Conservation (phyloP, 2,888 invertebrate species). For the Platynereis dumerilii region DNA sequence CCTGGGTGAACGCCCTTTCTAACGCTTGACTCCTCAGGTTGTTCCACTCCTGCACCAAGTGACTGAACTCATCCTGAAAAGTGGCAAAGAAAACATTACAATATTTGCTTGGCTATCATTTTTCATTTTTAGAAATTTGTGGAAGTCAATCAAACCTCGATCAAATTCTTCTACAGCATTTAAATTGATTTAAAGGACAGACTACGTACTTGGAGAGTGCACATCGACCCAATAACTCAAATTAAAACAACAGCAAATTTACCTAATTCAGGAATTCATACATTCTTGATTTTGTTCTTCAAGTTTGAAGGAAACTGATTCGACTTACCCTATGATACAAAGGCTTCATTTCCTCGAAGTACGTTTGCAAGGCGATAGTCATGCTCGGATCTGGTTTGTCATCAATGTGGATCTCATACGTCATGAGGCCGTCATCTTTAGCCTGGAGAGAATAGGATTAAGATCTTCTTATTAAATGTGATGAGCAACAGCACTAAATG, state of each 20-base stretch:
- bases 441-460: constrained; percentile 42
- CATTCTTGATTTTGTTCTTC: background rate
- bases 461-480: too few relatives aligned
- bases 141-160: too few relatives aligned
- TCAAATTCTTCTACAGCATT: too few relatives aligned
- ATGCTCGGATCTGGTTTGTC: constrained; percentile 9
- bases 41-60: constrained; percentile 87
- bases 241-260: too few relatives aligned
- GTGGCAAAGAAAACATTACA: background rate
- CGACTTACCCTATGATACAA: constrained; percentile 76
- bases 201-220: too few relatives aligned
- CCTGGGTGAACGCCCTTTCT: constrained; percentile 83
- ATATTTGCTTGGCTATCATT: too few relatives aligned
- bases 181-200: too few relatives aligned
- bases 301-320: background rate
- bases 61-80: constrained; percentile 83
- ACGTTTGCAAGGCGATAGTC: constrained; percentile 59
- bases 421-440: constrained; percentile 62
- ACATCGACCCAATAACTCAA: too few relatives aligned
- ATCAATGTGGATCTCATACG: constrained; percentile 54
- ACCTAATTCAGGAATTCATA: too few relatives aligned
- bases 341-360: constrained; percentile 88
- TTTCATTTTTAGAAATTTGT: too few relatives aligned
- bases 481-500: too few relatives aligned
- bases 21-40: constrained; percentile 85